Percentiles rank a stretch among this genome's conserved stretches.
phyloP scores from a whole-genome alignment of 2,888 invertebrate species.

The Plutella xylostella region DNA sequence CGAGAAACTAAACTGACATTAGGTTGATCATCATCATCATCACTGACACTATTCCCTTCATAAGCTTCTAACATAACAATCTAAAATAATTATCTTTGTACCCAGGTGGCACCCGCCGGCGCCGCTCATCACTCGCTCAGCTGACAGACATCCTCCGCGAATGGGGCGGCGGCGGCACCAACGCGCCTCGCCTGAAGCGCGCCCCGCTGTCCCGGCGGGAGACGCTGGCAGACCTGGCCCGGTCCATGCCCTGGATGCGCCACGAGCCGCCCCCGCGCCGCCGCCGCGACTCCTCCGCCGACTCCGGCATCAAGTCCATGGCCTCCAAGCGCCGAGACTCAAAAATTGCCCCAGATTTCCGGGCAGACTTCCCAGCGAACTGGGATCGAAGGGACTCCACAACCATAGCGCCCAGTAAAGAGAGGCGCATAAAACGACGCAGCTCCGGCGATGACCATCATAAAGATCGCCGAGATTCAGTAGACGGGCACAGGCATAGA shows the following conservation, averaged over 20 bases:
- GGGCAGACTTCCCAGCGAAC: constrained; percentile 78
- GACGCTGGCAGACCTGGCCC: constrained; percentile 88
- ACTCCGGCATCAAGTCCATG: constrained; percentile 84
- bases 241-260: constrained; percentile 86
- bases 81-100: too few species aligned
- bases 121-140: constrained; percentile 88
- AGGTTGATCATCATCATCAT: too few species aligned
- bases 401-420: constrained; percentile 55
- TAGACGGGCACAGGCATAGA: constrained; percentile 76
- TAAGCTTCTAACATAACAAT: too few species aligned
- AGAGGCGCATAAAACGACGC: constrained; percentile 62
- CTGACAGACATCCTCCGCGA: constrained; percentile 89
- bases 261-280: constrained; percentile 73
- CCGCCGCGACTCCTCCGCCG: constrained; percentile 89
- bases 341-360: constrained; percentile 72
- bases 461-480: constrained; percentile 72
- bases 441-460: constrained; percentile 73
- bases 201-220: constrained; percentile 85
- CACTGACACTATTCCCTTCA: too few species aligned
- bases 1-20: too few species aligned
- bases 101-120: constrained; percentile 75
- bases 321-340: constrained; percentile 80
- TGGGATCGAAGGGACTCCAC: constrained; percentile 79
- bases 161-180: constrained; percentile 79
- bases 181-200: constrained; percentile 60